A percentile compares a stretch with the other conserved stretches of the same genome.
Evolutionary conservation across 2,113 vertebrate species (phyloP).

Genomic region (Sus scrofa): T2T-Sscrofa CM000812.6:256102001-256102500

Average conservation of each 20-base stretch:
- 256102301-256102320: not conserved
- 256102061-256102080: not conserved
- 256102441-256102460: not conserved
- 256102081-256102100: not conserved
- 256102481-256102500: not conserved
- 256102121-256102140: not conserved
- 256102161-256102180: not conserved
- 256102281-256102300: not conserved
- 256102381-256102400: not conserved
- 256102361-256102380: not conserved
- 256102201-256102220: not conserved
- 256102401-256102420: not conserved
- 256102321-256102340: too few species aligned
- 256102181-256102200: not conserved
- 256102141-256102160: not conserved
- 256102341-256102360: too few species aligned
- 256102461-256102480: not conserved
- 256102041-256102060: not conserved
- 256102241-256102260: not conserved
- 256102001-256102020: not conserved
- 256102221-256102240: not conserved
- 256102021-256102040: not conserved
- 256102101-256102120: not conserved
- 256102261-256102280: not conserved
- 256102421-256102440: not conserved